Base-by-base conservation (phyloP, 2,797 vertebrate genomes). In the Neoniphon sammara region DNA sequence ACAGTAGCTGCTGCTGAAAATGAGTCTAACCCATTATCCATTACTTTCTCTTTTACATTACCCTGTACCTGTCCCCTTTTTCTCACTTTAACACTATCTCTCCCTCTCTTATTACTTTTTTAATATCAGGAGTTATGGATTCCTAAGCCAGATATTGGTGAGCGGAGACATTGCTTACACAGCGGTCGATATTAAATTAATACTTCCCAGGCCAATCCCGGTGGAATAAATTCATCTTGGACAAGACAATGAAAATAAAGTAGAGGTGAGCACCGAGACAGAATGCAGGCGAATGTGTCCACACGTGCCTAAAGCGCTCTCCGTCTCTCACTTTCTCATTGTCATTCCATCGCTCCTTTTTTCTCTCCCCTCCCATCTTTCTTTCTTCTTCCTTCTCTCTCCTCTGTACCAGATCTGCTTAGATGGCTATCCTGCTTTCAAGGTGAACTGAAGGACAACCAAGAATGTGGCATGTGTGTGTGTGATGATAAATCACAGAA, bases 91-190 rank as follows among this genome's bases (percentile, higher is more conserved):
- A 67, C 65, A 78, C 71, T 77, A 47, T 71, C 50, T 75, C 85
- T 85, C 69, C 73, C 52, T 39, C 60, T 65, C 75, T 86, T 86
- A 90, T 91, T 87, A 83, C 87, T 89, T 88, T 90, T 90, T 90
- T 90, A 91, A 90, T 91, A 91, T 87, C 81, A 60, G 70, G 75
- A 87, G 78, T 86, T 89, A 87, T 87, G 87, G 87, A 90, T 89
- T 86, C 68, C 53, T 78, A 73, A 66, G 3, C 70, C 75, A 75
- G 85, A 86, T 88, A 88, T 81, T 81, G 81, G 83, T 15, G 71
- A 82, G 81, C 73, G 44, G 84, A 89, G 85, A 87, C 87, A 83
- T 5, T 30, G 54, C 27, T 56, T 31, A 87, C 85, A 83, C 77
- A 69, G 75, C 70, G 57, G 80, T 81, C 81, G 64, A 84, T 90